A percentile compares a stretch with the other conserved stretches of the same genome.
Evolutionary conservation across 2,113 vertebrate genomes (phyloP).

Genomic region (Poecilia latipinna): DNA sequence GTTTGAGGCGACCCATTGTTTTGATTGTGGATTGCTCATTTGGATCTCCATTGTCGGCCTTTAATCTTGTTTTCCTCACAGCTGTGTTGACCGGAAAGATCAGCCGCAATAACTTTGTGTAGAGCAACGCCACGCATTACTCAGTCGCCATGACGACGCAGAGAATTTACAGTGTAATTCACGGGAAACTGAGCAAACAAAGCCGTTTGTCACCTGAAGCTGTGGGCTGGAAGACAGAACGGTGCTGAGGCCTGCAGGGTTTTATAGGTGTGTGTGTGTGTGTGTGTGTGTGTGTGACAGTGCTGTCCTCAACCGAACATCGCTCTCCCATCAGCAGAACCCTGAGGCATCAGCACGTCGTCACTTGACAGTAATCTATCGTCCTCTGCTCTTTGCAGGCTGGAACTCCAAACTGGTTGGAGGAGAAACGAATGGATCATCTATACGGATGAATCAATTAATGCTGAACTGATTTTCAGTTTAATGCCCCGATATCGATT

Average conservation of each 20-base stretch:
- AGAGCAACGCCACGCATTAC: constrained; percentile 3
- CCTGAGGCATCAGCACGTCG: constrained; percentile 54
- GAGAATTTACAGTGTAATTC: constrained; percentile 63
- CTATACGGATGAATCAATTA: background rate
- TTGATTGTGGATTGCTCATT: constrained; percentile 3
- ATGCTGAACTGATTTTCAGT: no score
- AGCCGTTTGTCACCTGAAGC: constrained; percentile 24
- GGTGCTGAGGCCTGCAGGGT: constrained; percentile 2
- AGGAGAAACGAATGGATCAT: constrained; percentile 14
- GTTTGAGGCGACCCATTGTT: constrained; percentile 1
- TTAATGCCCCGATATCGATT: no score
- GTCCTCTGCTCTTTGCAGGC: constrained; percentile 12
- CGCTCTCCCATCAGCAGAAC: constrained; percentile 29
- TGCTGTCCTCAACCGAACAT: constrained; percentile 51
- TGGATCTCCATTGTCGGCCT: background rate
- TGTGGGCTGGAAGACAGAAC: background rate
- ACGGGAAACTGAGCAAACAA: constrained; percentile 64
- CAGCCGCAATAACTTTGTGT: constrained; percentile 7
- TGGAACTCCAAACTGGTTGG: constrained; percentile 30
- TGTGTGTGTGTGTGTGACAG: constrained; percentile 1
- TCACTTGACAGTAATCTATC: constrained; percentile 57
- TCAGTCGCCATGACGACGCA: constrained; percentile 63
- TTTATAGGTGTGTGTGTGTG: constrained; percentile 16
- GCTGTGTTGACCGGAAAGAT: background rate
- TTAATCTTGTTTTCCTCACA: background rate